phyloP scores from a whole-genome alignment of 2,113 vertebrate species.

The Callocephalon fimbriatum region DNA sequence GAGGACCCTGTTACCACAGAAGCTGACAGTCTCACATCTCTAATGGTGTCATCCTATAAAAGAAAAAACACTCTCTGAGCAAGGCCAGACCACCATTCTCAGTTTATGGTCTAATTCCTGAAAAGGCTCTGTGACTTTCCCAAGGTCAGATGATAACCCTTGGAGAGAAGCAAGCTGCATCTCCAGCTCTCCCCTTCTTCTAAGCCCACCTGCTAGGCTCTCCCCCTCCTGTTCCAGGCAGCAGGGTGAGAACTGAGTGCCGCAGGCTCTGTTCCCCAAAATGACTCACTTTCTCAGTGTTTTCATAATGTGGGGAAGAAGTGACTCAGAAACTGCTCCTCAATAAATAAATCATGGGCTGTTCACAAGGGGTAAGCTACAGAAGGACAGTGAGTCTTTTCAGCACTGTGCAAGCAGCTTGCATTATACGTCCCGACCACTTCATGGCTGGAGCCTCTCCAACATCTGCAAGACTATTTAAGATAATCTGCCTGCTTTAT shows the following conservation, averaged over 20 bases:
- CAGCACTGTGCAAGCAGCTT: neutral
- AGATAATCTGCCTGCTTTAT: conserved; percentile 44
- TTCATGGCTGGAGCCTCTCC: conserved; percentile 3
- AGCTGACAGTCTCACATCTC: neutral
- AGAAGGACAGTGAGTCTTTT: conserved; percentile 13
- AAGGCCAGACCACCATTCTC: neutral
- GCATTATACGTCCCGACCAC: neutral
- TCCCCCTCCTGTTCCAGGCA: neutral
- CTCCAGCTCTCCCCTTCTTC: neutral
- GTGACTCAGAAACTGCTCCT: conserved; percentile 61
- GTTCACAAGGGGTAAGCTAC: conserved; percentile 1
- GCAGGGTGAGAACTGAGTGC: neutral
- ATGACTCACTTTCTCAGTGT: conserved; percentile 60
- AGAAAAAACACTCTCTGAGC: neutral
- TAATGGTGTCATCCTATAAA: neutral
- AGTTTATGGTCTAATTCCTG: neutral
- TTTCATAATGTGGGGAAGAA: conserved; percentile 25
- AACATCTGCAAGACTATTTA: conserved; percentile 43
- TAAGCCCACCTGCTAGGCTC: neutral
- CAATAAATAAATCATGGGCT: conserved; percentile 49
- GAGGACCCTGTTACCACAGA: neutral
- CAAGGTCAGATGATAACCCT: neutral
- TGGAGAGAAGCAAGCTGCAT: neutral
- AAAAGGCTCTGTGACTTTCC: neutral
- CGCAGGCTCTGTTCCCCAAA: conserved; percentile 11